Conservation (phyloP, 2,113 vertebrate genomes). For the Sula dactylatra region DNA sequence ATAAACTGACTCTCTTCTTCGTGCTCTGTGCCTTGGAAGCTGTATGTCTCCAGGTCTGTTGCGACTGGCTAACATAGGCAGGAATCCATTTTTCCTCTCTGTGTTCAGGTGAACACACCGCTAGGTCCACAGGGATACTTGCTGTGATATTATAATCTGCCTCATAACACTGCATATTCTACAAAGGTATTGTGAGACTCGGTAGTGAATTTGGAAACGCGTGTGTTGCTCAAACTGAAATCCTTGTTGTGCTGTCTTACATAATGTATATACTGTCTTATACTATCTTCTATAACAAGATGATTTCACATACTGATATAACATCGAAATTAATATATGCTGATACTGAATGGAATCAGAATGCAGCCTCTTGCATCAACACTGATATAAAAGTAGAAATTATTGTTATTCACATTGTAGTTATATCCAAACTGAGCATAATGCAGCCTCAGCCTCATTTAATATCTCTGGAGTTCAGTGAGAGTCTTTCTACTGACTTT, state of each 20-base stretch:
- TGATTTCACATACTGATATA: not conserved
- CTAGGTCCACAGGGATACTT: not conserved
- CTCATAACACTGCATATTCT: not conserved
- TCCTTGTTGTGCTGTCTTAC: not conserved
- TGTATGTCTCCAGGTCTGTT: not conserved
- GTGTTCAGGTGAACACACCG: not conserved
- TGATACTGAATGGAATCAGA: not conserved
- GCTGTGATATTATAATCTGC: not conserved
- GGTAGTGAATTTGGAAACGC: not conserved
- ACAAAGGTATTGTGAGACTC: not conserved
- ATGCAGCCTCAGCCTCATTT: not conserved
- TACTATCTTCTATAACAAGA: not conserved
- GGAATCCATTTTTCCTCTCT: not conserved
- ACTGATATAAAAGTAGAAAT: not conserved
- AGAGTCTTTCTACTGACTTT: not conserved
- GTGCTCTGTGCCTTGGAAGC: not conserved
- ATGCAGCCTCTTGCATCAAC: not conserved
- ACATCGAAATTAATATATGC: not conserved
- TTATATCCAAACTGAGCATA: not conserved
- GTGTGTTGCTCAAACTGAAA: not conserved
- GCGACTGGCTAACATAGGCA: not conserved
- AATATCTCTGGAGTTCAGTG: not conserved
- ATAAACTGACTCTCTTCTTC: not conserved
- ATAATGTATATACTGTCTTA: not conserved
- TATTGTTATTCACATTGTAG: not conserved